Percentiles rank a stretch among this genome's conserved stretches.
Evolutionary conservation across 2,797 vertebrate genomes (phyloP).

Genomic region (Lithobates sylvaticus): DNA sequence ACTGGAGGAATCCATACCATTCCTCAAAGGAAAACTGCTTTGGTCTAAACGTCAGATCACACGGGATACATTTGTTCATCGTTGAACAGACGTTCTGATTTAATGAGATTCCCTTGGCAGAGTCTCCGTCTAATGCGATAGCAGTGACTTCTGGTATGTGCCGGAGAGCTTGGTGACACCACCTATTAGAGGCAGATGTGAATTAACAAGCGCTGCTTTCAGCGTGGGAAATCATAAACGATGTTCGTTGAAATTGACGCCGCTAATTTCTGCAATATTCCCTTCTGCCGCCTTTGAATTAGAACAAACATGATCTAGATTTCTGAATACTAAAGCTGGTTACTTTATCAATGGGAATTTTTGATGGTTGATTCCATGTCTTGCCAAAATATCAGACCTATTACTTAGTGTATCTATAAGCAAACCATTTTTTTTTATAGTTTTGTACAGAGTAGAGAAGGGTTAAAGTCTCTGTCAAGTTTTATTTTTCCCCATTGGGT

Average conservation of each 20-base stretch:
- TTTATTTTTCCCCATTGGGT: too few relatives aligned
- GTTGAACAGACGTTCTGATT: conserved; percentile 40
- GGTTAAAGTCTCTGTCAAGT: too few relatives aligned
- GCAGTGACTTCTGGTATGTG: background rate
- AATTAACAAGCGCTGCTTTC: background rate
- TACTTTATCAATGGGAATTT: background rate
- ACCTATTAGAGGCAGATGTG: background rate
- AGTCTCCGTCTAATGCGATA: background rate
- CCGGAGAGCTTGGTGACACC: background rate
- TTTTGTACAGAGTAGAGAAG: too few relatives aligned
- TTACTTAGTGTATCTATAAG: too few relatives aligned
- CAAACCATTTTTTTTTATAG: too few relatives aligned
- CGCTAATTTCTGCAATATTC: background rate
- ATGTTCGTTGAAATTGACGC: background rate
- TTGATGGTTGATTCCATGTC: background rate
- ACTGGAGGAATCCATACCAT: background rate
- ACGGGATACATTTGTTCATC: background rate
- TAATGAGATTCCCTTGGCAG: conserved; percentile 26
- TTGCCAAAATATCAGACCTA: background rate
- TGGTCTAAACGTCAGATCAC: conserved; percentile 11
- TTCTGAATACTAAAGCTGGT: background rate
- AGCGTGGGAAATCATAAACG: background rate
- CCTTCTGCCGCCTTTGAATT: background rate
- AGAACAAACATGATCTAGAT: background rate
- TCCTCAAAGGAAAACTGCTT: background rate